Evolutionary conservation across 2,113 vertebrate genomes (phyloP).

Genomic region (Tor tambroides): DNA sequence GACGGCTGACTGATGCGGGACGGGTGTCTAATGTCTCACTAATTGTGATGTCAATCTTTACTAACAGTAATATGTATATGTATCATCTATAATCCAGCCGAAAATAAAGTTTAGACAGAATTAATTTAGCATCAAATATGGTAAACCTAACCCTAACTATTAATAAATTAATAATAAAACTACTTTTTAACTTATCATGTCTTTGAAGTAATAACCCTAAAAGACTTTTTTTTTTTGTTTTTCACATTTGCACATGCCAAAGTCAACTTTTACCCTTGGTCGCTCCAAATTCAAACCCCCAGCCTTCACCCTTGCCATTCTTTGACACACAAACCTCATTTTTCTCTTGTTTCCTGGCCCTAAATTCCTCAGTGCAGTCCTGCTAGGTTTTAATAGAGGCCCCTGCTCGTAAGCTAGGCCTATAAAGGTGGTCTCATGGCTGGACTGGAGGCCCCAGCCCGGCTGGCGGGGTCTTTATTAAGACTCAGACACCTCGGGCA

Average conservation of each 20-base stretch:
- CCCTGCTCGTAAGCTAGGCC: slow-evolving; percentile 77
- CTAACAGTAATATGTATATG: neutral
- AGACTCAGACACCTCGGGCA: slow-evolving; percentile 80
- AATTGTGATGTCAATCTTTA: neutral
- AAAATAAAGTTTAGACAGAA: no score
- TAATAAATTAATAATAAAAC: no score
- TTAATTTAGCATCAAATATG: no score
- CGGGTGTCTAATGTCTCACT: neutral
- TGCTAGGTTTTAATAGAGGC: slow-evolving; percentile 81
- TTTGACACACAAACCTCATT: slow-evolving; percentile 78
- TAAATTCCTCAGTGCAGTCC: slow-evolving; percentile 81
- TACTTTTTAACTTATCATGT: no score
- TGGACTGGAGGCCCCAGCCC: slow-evolving; percentile 76
- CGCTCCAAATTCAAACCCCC: slow-evolving; percentile 64
- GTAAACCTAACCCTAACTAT: no score
- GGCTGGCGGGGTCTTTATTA: slow-evolving; percentile 78
- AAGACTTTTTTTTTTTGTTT: no score
- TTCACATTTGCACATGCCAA: neutral
- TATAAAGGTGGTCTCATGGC: slow-evolving; percentile 80
- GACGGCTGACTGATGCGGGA: neutral
- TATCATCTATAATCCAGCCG: no score
- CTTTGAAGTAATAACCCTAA: no score
- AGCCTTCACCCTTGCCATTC: slow-evolving; percentile 54
- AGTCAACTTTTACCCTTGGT: slow-evolving; percentile 73
- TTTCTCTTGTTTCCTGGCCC: slow-evolving; percentile 82